Evolutionary conservation across 2,797 vertebrate genomes (phyloP).

Genomic region (Periophthalmus magnuspinnatus): DNA sequence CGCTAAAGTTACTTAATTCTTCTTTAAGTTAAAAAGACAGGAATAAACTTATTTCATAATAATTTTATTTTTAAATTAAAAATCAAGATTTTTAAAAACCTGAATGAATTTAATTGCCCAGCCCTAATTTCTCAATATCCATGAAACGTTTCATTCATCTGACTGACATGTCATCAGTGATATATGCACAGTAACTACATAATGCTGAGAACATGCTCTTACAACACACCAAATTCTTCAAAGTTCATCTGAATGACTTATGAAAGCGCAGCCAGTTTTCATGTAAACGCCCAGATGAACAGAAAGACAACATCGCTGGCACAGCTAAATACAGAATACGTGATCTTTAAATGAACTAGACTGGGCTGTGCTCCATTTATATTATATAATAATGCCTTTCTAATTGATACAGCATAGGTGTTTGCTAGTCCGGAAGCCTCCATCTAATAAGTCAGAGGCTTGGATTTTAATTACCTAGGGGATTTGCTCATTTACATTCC

Average conservation of each 20-base stretch:
- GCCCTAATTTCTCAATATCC: too few species aligned
- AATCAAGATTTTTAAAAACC: too few species aligned
- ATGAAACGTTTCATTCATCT: too few species aligned
- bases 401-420: constrained; percentile 80
- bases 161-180: too few species aligned
- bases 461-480: constrained; percentile 76
- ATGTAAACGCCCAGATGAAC: constrained; percentile 20
- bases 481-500: constrained; percentile 70
- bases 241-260: constrained; percentile 32
- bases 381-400: constrained; percentile 62
- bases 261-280: constrained; percentile 10
- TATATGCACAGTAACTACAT: too few species aligned
- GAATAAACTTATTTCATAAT: too few species aligned
- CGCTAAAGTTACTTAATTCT: too few species aligned
- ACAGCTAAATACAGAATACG: constrained; percentile 56
- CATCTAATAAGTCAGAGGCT: constrained; percentile 62
- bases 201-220: neutral
- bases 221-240: constrained; percentile 5
- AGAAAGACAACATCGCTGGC: constrained; percentile 7
- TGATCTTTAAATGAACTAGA: constrained; percentile 65
- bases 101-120: too few species aligned
- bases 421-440: constrained; percentile 68
- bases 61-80: too few species aligned
- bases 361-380: constrained; percentile 62
- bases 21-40: too few species aligned